Evolutionary conservation across 2,113 vertebrate species (phyloP).

Genomic region (Catharus fuscescens): DNA sequence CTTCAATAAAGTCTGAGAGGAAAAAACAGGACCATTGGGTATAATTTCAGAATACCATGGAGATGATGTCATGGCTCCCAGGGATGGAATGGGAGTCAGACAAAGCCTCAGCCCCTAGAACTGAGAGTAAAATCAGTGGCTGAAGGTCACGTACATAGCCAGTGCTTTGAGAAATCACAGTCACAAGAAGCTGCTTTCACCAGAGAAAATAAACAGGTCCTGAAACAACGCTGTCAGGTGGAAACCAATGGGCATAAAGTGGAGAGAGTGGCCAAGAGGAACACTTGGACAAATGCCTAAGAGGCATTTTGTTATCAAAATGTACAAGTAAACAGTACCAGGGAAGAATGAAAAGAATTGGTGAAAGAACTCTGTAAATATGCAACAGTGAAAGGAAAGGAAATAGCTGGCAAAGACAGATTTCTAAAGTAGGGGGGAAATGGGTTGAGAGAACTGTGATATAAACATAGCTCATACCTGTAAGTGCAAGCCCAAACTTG

Average conservation of each 20-base stretch:
- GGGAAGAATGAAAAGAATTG: constrained; percentile 6
- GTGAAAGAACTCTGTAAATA: constrained; percentile 8
- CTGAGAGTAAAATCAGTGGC: not conserved
- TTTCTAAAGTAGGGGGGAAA: not conserved
- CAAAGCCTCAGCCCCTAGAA: not conserved
- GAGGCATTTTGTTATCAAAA: constrained; percentile 1
- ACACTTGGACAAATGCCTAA: not conserved
- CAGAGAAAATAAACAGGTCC: not conserved
- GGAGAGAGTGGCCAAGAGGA: not conserved
- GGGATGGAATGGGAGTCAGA: not conserved
- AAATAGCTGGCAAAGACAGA: not conserved
- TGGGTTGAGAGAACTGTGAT: not conserved
- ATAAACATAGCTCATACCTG: not conserved
- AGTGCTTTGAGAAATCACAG: not conserved
- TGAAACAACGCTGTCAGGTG: not conserved
- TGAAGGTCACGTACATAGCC: not conserved
- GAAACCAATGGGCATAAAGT: not conserved
- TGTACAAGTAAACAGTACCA: not conserved
- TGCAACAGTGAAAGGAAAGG: not conserved
- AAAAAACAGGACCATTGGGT: not conserved
- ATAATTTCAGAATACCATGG: constrained; percentile 24
- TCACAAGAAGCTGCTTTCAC: not conserved
- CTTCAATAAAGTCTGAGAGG: not conserved
- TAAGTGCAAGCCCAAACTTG: not conserved
- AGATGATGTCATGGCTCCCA: constrained; percentile 17